Percentiles rank a stretch among this genome's conserved stretches.
These are phyloP conservation scores for Dermatemys mawii DNA, from an alignment of 2,113 vertebrate species.

Conservation along the genomic window DNA sequence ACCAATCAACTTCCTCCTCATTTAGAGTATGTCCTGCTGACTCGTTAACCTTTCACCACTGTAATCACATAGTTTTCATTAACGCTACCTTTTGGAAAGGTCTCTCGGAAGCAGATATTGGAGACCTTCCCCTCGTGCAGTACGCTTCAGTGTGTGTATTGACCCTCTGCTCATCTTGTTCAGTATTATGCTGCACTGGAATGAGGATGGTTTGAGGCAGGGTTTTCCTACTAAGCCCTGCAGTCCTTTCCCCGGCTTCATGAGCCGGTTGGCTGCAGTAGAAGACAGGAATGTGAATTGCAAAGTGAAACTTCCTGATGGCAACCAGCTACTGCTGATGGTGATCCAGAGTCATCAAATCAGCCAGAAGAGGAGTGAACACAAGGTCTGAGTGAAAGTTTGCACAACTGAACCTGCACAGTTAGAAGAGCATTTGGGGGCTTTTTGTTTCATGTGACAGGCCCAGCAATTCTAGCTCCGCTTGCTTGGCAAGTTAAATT, in stretches of 20 bases:
- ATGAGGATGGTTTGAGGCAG: not conserved
- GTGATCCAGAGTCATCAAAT: not conserved
- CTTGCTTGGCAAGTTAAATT: not conserved
- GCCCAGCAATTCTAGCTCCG: not conserved
- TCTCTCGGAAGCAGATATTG: not conserved
- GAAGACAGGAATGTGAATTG: not conserved
- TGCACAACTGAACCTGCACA: rapidly evolving
- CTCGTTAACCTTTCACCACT: not conserved
- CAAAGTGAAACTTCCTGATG: not conserved
- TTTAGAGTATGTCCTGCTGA: slow-evolving; percentile 19
- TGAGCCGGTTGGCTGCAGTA: not conserved
- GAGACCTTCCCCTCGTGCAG: not conserved
- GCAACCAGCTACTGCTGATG: rapidly evolving
- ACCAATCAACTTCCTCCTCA: not conserved
- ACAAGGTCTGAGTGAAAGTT: not conserved
- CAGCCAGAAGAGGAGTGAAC: not conserved
- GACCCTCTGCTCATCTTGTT: not conserved
- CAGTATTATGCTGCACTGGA: not conserved
- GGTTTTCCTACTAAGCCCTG: not conserved
- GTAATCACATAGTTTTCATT: not conserved
- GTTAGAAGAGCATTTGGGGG: not conserved
- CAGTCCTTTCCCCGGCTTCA: not conserved
- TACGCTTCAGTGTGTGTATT: not conserved
- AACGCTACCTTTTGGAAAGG: not conserved
- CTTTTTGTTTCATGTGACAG: not conserved